These are phyloP conservation scores for Coranthus polyacanthus DNA, from an alignment of 2,797 vertebrate genomes.

Conservation along the genomic window DNA sequence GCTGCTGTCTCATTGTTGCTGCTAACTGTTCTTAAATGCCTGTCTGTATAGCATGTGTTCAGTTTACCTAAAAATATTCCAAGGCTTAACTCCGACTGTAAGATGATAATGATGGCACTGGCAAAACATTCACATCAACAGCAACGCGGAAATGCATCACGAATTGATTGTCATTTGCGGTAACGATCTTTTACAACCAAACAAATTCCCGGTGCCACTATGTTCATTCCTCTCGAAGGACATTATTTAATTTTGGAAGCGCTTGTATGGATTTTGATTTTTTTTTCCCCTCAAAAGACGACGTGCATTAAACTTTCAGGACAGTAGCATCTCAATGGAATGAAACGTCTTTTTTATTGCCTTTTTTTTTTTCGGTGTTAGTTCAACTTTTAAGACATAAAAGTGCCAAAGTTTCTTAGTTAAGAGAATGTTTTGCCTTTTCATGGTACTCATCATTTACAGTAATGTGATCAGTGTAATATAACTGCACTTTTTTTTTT, in stretches of 20 bases:
- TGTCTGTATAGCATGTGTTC: conserved; percentile 70
- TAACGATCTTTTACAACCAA: too few relatives aligned
- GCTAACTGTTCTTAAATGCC: conserved; percentile 55
- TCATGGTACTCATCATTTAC: conserved; percentile 88
- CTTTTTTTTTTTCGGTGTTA: too few relatives aligned
- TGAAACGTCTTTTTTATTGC: too few relatives aligned
- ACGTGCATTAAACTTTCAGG: too few relatives aligned
- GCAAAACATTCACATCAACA: conserved; percentile 8
- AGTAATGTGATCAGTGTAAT: conserved; percentile 88
- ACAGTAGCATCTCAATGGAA: too few relatives aligned
- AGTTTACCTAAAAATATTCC: conserved; percentile 45
- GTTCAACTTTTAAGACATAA: not conserved
- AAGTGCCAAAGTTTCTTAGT: conserved; percentile 20
- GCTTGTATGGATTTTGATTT: too few relatives aligned
- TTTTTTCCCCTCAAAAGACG: too few relatives aligned
- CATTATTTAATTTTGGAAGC: too few relatives aligned
- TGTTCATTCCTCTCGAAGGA: too few relatives aligned
- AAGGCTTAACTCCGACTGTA: conserved; percentile 45
- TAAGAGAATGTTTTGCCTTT: conserved; percentile 68
- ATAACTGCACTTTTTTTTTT: conserved; percentile 71
- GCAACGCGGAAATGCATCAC: not conserved
- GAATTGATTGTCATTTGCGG: too few relatives aligned
- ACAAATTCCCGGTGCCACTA: too few relatives aligned
- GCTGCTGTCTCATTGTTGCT: conserved; percentile 55
- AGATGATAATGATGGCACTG: conserved; percentile 45